phyloP scores from a whole-genome alignment of 2,797 vertebrate genomes.

The Oryzias dopingdopingensis region DNA sequence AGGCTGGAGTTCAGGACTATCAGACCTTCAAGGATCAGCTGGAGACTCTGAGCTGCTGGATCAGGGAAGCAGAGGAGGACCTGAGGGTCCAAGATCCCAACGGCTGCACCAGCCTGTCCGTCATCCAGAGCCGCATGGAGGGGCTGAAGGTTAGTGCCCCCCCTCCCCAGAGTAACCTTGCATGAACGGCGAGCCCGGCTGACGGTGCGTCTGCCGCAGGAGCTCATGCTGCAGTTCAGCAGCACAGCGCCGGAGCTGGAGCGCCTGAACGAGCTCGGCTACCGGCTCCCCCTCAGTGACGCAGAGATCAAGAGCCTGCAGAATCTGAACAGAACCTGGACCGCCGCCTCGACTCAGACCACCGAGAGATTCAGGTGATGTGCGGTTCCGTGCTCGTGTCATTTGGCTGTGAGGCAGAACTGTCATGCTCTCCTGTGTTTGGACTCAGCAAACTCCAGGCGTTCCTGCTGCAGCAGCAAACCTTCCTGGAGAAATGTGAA shows the following conservation, averaged over 20 bases:
- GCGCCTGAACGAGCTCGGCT: slow-evolving; percentile 91
- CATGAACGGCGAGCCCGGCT: too few species aligned
- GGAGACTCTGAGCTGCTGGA: slow-evolving; percentile 75
- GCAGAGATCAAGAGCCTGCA: slow-evolving; percentile 94
- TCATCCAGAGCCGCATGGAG: slow-evolving; percentile 90
- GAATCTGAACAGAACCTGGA: slow-evolving; percentile 92
- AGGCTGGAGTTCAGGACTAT: slow-evolving; percentile 90
- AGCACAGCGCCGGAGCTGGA: slow-evolving; percentile 89
- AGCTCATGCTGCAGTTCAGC: slow-evolving; percentile 93
- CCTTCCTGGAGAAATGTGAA: slow-evolving; percentile 96
- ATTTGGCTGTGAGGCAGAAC: not conserved
- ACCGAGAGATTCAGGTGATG: slow-evolving; percentile 92
- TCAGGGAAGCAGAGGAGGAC: slow-evolving; percentile 67
- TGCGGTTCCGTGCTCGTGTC: too few species aligned
- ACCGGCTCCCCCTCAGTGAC: slow-evolving; percentile 91
- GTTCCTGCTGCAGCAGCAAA: slow-evolving; percentile 92
- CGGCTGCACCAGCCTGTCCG: slow-evolving; percentile 80
- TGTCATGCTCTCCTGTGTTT: not conserved
- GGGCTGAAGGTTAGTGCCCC: slow-evolving; percentile 84
- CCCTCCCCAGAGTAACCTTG: not conserved
- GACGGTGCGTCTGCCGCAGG: slow-evolving; percentile 63
- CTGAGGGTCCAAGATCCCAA: slow-evolving; percentile 86
- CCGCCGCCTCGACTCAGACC: slow-evolving; percentile 85
- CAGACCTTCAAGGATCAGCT: slow-evolving; percentile 87
- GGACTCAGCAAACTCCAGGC: slow-evolving; percentile 90